Evolutionary conservation across 2,113 vertebrate genomes (phyloP), one percentile per base, ranked within the genome.

Genomic region (Rhea pennata): DNA sequence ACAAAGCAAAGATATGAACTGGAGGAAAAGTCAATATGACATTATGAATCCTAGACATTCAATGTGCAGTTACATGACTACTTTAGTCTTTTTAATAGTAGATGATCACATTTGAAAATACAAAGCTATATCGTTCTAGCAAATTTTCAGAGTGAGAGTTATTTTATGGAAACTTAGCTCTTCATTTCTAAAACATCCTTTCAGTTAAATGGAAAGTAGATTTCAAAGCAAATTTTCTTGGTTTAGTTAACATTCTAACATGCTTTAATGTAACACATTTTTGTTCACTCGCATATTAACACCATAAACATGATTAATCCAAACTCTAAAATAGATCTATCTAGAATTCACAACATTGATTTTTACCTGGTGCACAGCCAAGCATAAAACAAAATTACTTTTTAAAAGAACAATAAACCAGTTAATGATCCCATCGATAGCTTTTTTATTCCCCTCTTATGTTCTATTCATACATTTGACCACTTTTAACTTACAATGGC

Each of bases 1-100:
- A 96, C 51, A 96, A 73, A 97, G 90, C 95, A 92, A 94, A 97
- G 88, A 96, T 79, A 93, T 87, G 69, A 97, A 96, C 75, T 84
- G 92, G 74, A 82, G 80, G 78, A 94, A 96, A 96, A 97, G 92
- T 85, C 86, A 87, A 23, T 59, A 92, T 83, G 94, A 96, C 95
- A 95, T 83, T 83, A 90, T 44, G 79, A 91, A 94, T 97, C 85
- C 91, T 92, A 9, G 10, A 73, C 8, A 23, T 84, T 88, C 81
- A 61, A 48, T 7, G n/a, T 80, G 61, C 48, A 87, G 76, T 65
- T 96, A 92, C n/a, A 62, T 12, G 85, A 91, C 33, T 90, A 88
- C 54, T 91, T 71, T 59, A 74, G 39, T 76, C 53, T 75, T 88
- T 93, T 94, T 33, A 93, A 77, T 46, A 80, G n/a, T 6, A 3